phyloP scores from a whole-genome alignment of 2,113 vertebrate species.

The Neotoma lepida region DNA sequence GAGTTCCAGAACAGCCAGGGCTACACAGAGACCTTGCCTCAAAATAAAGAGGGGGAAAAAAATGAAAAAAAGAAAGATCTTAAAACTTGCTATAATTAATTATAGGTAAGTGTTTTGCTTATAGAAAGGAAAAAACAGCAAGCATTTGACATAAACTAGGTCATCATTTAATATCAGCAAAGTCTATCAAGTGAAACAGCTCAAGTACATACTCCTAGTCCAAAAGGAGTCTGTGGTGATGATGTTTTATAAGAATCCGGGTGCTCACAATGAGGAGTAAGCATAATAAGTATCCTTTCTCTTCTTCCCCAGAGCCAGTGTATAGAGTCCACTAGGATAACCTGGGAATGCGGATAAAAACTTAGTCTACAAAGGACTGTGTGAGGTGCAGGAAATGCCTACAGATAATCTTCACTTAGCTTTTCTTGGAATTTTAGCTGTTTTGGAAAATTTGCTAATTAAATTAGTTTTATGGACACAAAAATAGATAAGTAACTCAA shows the following conservation, averaged over 20 bases:
- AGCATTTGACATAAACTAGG: background rate
- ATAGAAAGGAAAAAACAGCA: conserved; percentile 36
- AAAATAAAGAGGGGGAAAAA: too few relatives aligned
- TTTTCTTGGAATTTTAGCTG: background rate
- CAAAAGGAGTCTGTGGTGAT: conserved; percentile 14
- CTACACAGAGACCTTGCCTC: background rate
- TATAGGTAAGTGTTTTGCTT: conserved; percentile 1
- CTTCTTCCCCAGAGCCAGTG: background rate
- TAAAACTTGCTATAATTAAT: conserved; percentile 1
- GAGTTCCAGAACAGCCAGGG: background rate
- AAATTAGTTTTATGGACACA: background rate
- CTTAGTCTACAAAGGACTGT: background rate
- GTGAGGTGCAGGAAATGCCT: background rate
- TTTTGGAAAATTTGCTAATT: background rate
- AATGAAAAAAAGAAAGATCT: background rate
- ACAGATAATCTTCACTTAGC: background rate
- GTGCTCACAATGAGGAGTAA: background rate
- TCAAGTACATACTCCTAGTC: background rate
- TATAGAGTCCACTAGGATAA: background rate
- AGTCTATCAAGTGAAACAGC: background rate
- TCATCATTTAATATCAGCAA: conserved; percentile 14
- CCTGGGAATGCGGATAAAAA: background rate
- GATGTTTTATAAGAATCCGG: background rate
- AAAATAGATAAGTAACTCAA: background rate
- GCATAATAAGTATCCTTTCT: background rate